These are phyloP conservation scores for Sceloporus tristichus DNA, from an alignment of 2,113 vertebrate genomes.

Conservation along the genomic window DNA sequence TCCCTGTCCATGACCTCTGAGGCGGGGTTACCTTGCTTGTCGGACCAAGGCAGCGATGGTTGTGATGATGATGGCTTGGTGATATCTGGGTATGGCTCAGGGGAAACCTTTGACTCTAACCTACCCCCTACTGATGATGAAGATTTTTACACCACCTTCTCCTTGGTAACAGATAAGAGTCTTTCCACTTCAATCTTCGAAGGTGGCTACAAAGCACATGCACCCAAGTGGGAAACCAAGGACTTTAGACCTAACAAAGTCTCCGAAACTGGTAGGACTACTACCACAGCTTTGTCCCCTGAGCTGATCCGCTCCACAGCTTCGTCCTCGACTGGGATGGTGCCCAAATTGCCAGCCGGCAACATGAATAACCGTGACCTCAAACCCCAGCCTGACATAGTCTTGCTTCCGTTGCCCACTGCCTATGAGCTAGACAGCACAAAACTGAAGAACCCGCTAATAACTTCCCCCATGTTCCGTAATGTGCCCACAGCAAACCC, in stretches of 20 bases:
- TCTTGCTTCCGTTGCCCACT: constrained; percentile 99
- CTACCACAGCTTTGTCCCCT: constrained; percentile 93
- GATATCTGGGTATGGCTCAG: constrained; percentile 99
- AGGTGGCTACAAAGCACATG: constrained; percentile 98
- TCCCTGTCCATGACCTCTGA: constrained; percentile 99
- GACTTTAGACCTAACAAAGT: constrained; percentile 99
- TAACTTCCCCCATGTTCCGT: constrained; percentile 99
- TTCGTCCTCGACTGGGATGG: constrained; percentile 92
- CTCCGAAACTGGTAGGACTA: constrained; percentile 96
- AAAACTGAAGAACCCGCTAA: constrained; percentile 98
- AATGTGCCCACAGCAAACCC: constrained; percentile 99
- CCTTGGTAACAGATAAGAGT: constrained; percentile 99
- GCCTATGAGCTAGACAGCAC: constrained; percentile 99
- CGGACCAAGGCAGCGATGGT: constrained; percentile 99
- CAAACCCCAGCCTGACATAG: constrained; percentile 97
- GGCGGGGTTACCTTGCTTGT: constrained; percentile 99
- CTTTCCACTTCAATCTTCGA: constrained; percentile 98
- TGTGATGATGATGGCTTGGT: constrained; percentile 99
- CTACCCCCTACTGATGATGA: constrained; percentile 99
- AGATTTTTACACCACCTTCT: constrained; percentile 99
- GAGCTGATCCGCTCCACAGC: constrained; percentile 97
- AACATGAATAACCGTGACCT: constrained; percentile 98
- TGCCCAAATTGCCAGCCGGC: constrained; percentile 95
- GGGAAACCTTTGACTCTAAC: constrained; percentile 99
- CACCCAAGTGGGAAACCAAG: constrained; percentile 98